These are phyloP conservation scores for Calycopis cecrops DNA, from an alignment of 1,140 invertebrate genomes.

Conservation along the genomic window DNA sequence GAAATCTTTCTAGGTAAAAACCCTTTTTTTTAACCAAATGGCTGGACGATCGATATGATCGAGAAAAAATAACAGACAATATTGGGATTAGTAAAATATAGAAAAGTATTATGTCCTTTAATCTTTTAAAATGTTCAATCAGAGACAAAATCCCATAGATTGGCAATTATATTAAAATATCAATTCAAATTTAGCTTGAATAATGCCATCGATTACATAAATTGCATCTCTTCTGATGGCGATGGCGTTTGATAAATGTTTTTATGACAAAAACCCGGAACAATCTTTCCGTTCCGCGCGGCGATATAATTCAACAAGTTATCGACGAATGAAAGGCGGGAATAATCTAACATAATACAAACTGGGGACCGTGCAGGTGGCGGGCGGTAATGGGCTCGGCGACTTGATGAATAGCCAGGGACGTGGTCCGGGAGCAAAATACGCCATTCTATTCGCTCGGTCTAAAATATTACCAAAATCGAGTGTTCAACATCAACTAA, in stretches of 20 bases:
- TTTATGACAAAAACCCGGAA: conserved; percentile 17
- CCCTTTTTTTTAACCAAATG: too few relatives aligned
- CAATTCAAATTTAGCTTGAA: conserved; percentile 1
- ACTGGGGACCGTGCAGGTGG: conserved; percentile 50
- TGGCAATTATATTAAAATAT: conserved; percentile 3
- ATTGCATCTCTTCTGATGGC: conserved; percentile 7
- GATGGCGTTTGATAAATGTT: conserved; percentile 13
- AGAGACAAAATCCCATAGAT: too few relatives aligned
- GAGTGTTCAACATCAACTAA: conserved; percentile 61
- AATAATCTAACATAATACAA: conserved; percentile 59
- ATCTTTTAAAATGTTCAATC: too few relatives aligned
- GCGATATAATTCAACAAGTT: conserved; percentile 54
- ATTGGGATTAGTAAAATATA: too few relatives aligned
- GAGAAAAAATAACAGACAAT: too few relatives aligned
- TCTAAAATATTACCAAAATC: conserved; percentile 64
- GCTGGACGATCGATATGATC: too few relatives aligned
- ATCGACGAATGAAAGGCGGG: conserved; percentile 51
- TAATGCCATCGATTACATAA: conserved; percentile 5
- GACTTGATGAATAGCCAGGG: conserved; percentile 58
- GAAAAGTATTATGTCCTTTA: too few relatives aligned
- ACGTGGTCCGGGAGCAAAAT: conserved; percentile 59
- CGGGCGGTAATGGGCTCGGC: conserved; percentile 21
- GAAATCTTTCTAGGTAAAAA: too few relatives aligned
- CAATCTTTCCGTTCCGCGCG: conserved; percentile 29
- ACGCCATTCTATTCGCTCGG: conserved; percentile 48